Base-by-base conservation (phyloP, 2,797 vertebrate species). In the Philypnodon macrostomus region DNA sequence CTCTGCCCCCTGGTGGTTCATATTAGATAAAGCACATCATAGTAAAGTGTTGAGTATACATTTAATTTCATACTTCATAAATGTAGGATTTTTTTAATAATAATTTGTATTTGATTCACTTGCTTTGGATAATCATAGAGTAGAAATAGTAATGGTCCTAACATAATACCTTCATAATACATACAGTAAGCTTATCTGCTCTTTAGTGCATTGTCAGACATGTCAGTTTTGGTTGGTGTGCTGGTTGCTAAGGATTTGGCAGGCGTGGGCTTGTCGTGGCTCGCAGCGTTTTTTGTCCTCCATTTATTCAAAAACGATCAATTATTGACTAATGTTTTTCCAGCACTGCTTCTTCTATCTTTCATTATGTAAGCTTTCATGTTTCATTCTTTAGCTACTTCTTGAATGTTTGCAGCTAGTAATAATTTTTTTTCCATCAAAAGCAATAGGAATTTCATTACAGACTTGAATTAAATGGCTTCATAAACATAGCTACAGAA, bases 201-300 rank as follows among this genome's bases (percentile, higher is more conserved):
- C 2, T 44, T 39, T n/a, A 18, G 11, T 29, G 4, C 18, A 45
- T 62, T 50, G 32, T 64, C 33, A 51, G 37, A 49, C 35, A 15
- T 46, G 16, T 42, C 34, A 24, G 30, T 24, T 24, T 23, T 33
- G 34, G 40, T 42, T 17, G 33, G 60, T 40, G n/a, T n/a, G 49
- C 36, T 49, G 41, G 32, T 59, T 68, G 48, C 33, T 35, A 29
- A 18, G 31, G 47, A 24, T 42, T 58, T 59, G 30, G 26, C 68
- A 51, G 56, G 48, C 41, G 13, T 38, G 37, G 31, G 38, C 58
- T 70, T 45, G 58, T 55, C 53, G 45, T 31, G 24, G 23, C 60
- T 66, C 31, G 32, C 27, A 23, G 15, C 58, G 17, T 52, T 38
- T 73, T 67, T 62, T 59, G 47, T 67, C 47, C 47, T 57, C 58